Percentiles rank a stretch among this genome's conserved stretches.
Conservation (phyloP, 2,888 invertebrate genomes). For the Yponomeuta cagnagella region DNA sequence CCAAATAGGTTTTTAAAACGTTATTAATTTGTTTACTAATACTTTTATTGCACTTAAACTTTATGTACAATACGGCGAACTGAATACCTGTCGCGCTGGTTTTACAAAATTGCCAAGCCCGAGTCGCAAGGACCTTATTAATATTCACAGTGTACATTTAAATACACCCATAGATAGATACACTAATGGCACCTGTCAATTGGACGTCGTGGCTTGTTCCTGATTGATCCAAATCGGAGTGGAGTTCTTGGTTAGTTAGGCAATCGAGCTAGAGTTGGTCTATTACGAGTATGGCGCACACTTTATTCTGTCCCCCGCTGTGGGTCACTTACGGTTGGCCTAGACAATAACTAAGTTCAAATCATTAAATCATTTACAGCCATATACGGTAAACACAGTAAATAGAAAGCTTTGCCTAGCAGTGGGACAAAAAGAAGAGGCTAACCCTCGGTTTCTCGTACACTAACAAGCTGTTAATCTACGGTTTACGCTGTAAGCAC, state of each 20-base stretch:
- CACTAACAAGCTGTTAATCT: too few relatives aligned
- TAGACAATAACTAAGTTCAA: neutral
- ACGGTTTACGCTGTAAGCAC: too few relatives aligned
- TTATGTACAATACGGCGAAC: too few relatives aligned
- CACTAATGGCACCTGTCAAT: constrained; percentile 18
- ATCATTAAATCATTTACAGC: neutral
- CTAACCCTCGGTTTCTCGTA: too few relatives aligned
- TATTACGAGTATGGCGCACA: neutral
- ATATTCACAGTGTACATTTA: constrained; percentile 48
- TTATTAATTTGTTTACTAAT: too few relatives aligned
- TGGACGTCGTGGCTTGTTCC: neutral
- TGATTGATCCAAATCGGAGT: neutral
- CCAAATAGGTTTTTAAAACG: too few relatives aligned
- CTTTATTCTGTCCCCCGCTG: neutral
- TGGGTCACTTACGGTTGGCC: neutral
- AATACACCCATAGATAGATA: constrained; percentile 25
- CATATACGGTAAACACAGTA: too few relatives aligned
- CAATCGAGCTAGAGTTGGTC: neutral
- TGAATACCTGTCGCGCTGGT: neutral
- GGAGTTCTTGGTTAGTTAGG: neutral
- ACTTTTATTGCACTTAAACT: too few relatives aligned
- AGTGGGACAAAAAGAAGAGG: too few relatives aligned
- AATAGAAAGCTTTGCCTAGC: too few relatives aligned
- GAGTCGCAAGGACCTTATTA: constrained; percentile 43
- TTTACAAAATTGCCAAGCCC: neutral